phyloP scores from a whole-genome alignment of 2,113 vertebrate species.

The Carettochelys insculpta region DNA sequence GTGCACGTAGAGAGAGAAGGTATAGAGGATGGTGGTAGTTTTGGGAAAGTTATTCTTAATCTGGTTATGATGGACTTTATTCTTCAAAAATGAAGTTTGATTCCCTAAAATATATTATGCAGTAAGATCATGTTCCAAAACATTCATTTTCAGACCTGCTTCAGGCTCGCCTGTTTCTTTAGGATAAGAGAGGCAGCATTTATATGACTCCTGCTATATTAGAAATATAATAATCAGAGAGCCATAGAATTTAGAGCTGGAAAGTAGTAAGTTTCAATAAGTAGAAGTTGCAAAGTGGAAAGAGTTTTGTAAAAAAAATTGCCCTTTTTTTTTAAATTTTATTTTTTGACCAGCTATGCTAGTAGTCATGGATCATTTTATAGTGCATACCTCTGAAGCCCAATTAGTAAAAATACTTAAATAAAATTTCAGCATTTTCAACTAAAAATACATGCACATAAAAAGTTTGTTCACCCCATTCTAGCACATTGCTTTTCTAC shows the following conservation, averaged over 20 bases:
- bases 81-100: not conserved
- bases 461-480: no score
- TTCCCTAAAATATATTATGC: not conserved
- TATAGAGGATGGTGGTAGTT: not conserved
- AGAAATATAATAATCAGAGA: not conserved
- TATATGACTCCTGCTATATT: not conserved
- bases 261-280: not conserved
- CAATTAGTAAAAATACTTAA: not conserved
- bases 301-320: not conserved
- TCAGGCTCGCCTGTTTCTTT: not conserved
- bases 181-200: not conserved
- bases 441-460: not conserved
- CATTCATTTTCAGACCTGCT: not conserved
- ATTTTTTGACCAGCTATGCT: not conserved
- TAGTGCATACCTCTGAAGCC: not conserved
- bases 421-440: not conserved
- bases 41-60: not conserved
- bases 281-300: not conserved
- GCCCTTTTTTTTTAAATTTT: rapidly evolving
- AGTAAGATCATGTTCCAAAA: not conserved
- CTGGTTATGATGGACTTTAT: not conserved
- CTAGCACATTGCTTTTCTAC: not conserved
- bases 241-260: not conserved
- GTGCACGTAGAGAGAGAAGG: rapidly evolving
- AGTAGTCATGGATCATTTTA: not conserved